Conservation (phyloP, 1,140 invertebrate genomes). For the Lepidurus packardi region DNA sequence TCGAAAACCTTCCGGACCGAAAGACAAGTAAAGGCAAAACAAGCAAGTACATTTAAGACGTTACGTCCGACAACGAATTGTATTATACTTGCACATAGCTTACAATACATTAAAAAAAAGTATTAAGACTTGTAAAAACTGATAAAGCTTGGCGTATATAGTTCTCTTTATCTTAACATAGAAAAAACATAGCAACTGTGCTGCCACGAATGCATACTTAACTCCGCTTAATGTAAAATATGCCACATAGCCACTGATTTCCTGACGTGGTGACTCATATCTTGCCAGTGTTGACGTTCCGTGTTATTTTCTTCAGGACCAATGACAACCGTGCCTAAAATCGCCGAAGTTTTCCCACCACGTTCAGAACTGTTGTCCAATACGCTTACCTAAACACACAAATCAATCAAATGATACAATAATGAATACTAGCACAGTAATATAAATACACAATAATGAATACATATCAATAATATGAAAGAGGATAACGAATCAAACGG, state of each 20-base stretch:
- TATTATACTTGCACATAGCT: no score
- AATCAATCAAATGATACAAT: slow-evolving; percentile 9
- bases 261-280: slow-evolving; percentile 71
- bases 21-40: no score
- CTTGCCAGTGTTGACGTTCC: slow-evolving; percentile 66
- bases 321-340: slow-evolving; percentile 64
- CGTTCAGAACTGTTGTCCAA: slow-evolving; percentile 56
- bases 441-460: neutral
- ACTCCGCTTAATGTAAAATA: slow-evolving; percentile 48
- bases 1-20: no score
- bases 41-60: no score
- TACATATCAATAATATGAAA: neutral
- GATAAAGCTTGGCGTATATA: no score
- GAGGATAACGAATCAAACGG: neutral
- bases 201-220: no score
- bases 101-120: no score
- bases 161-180: no score
- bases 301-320: slow-evolving; percentile 55
- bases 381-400: slow-evolving; percentile 50
- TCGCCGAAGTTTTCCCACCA: slow-evolving; percentile 57
- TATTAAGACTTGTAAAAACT: no score
- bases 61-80: no score
- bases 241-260: slow-evolving; percentile 80
- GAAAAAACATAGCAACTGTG: no score
- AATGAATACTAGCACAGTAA: neutral